These are phyloP conservation scores for Synanthedon tipuliformis DNA, from an alignment of 2,888 invertebrate genomes.

Conservation along the genomic window DNA sequence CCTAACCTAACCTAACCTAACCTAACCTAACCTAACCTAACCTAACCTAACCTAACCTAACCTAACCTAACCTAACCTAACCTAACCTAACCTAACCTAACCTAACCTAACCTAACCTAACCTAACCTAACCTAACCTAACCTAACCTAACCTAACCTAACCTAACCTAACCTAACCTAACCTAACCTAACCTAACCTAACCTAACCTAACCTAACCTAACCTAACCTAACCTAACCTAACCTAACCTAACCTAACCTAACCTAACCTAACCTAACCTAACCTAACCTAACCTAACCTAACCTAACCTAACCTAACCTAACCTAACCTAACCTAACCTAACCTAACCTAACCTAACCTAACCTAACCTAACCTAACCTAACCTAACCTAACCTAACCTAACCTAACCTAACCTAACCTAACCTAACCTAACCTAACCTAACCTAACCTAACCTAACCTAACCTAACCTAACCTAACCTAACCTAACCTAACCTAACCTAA, in stretches of 20 bases:
- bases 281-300: conserved; percentile 3
- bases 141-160: conserved; percentile 4
- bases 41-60: conserved; percentile 3
- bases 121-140: conserved; percentile 4
- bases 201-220: conserved; percentile 6
- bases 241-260: conserved; percentile 5
- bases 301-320: conserved; percentile 1
- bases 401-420: conserved; percentile 4
- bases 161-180: conserved; percentile 4
- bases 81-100: conserved; percentile 3
- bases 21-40: conserved; percentile 4
- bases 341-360: conserved; percentile 1
- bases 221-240: conserved; percentile 6
- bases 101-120: conserved; percentile 3
- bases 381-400: conserved; percentile 2
- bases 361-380: conserved; percentile 1
- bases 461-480: conserved; percentile 1
- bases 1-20: conserved; percentile 5
- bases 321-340: conserved; percentile 1
- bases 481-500: conserved; percentile 2
- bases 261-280: conserved; percentile 2
- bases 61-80: conserved; percentile 4
- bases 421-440: conserved; percentile 4
- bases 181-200: conserved; percentile 5
- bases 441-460: conserved; percentile 3